phyloP scores from a whole-genome alignment of 2,113 vertebrate genomes.

The Podarcis muralis region DNA sequence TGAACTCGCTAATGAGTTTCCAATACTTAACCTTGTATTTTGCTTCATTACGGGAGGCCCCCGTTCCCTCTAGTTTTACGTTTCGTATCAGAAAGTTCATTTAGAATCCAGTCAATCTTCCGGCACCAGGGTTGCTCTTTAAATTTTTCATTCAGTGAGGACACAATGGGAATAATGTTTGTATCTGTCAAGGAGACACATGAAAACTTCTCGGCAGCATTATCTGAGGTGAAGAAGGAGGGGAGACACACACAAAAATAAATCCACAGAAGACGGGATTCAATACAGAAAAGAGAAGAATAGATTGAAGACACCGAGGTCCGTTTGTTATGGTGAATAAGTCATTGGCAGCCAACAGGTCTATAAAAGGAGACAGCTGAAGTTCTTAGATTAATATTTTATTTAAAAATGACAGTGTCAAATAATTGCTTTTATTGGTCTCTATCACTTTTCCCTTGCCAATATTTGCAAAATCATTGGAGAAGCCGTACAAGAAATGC shows the following conservation, averaged over 20 bases:
- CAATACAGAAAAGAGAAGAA: slow-evolving; percentile 30
- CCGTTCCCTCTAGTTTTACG: slow-evolving; percentile 72
- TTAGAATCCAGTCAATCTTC: slow-evolving; percentile 78
- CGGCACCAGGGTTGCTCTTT: slow-evolving; percentile 61
- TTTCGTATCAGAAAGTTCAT: slow-evolving; percentile 75
- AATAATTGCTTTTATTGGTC: background rate
- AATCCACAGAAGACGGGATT: slow-evolving; percentile 31
- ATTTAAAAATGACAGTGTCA: slow-evolving; percentile 9
- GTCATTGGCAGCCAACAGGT: background rate
- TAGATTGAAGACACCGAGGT: slow-evolving; percentile 7
- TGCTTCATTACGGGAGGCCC: slow-evolving; percentile 64
- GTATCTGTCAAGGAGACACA: slow-evolving; percentile 69
- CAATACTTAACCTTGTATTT: slow-evolving; percentile 78
- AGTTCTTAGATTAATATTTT: slow-evolving; percentile 42
- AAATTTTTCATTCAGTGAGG: slow-evolving; percentile 74
- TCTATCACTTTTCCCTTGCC: background rate
- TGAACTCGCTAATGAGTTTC: slow-evolving; percentile 81
- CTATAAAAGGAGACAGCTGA: slow-evolving; percentile 31
- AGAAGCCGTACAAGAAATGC: background rate
- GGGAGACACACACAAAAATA: background rate
- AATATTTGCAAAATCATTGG: slow-evolving; percentile 19
- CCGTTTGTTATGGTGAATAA: slow-evolving; percentile 8
- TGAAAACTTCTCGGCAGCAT: slow-evolving; percentile 60
- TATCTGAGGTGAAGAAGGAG: slow-evolving; percentile 43
- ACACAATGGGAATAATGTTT: slow-evolving; percentile 73